Evolutionary conservation across 1,140 invertebrate species (phyloP).

Genomic region (Drosophila tsacasi): DNA sequence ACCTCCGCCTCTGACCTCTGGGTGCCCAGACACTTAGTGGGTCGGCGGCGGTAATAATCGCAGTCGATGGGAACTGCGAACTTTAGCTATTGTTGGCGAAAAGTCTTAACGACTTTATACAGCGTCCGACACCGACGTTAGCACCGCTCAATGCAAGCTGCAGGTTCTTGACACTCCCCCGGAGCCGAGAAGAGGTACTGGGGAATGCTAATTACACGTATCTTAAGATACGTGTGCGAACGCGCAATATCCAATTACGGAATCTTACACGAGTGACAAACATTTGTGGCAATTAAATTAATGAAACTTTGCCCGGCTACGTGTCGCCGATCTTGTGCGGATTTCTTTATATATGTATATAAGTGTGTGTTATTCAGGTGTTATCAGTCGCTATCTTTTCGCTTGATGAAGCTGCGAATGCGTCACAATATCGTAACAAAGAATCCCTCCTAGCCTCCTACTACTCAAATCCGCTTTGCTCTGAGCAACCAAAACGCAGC

Average conservation of each 20-base stretch:
- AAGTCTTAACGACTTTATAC: constrained; percentile 54
- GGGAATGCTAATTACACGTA: constrained; percentile 60
- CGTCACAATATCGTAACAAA: constrained; percentile 25
- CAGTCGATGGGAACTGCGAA: constrained; percentile 41
- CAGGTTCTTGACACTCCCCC: constrained; percentile 40
- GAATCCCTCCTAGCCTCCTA: neutral
- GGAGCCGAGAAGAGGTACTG: neutral
- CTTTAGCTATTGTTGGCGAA: constrained; percentile 43
- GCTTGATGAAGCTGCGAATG: constrained; percentile 55
- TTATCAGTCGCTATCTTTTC: constrained; percentile 56
- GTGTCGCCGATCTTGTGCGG: constrained; percentile 49
- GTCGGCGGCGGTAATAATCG: constrained; percentile 30
- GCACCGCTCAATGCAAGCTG: constrained; percentile 38
- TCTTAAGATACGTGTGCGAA: constrained; percentile 54
- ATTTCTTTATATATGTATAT: constrained; percentile 12
- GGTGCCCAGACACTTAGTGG: constrained; percentile 20
- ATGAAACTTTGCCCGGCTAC: constrained; percentile 58
- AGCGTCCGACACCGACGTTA: constrained; percentile 34
- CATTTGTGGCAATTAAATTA: constrained; percentile 74
- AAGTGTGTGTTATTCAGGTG: constrained; percentile 1
- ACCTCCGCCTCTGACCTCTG: neutral
- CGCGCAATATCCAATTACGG: constrained; percentile 71
- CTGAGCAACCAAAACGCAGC: neutral
- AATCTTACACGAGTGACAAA: constrained; percentile 65
- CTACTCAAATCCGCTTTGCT: neutral